phyloP scores from a whole-genome alignment of 1,140 invertebrate species.

The Drosophila tsacasi region DNA sequence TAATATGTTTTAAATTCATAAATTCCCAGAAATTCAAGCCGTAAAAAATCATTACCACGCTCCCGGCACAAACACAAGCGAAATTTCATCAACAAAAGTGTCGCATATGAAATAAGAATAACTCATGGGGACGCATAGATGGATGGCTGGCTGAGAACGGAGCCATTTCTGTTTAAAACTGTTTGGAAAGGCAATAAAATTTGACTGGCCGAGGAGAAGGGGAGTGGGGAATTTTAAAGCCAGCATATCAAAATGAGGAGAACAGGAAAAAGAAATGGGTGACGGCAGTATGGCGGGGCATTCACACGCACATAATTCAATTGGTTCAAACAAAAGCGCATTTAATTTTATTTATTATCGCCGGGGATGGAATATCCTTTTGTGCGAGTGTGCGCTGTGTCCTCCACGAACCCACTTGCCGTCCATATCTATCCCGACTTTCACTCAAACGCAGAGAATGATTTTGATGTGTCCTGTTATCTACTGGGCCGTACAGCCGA shows the following conservation, averaged over 20 bases:
- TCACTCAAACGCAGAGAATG: conserved; percentile 70
- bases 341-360: conserved; percentile 82
- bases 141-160: not conserved
- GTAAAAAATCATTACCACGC: conserved; percentile 34
- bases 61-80: conserved; percentile 11
- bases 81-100: conserved; percentile 27
- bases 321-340: conserved; percentile 81
- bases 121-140: conserved; percentile 10
- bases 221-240: conserved; percentile 28
- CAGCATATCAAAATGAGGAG: conserved; percentile 31
- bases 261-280: conserved; percentile 43
- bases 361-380: conserved; percentile 38
- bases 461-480: conserved; percentile 70
- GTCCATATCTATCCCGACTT: conserved; percentile 60
- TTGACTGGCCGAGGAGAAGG: conserved; percentile 32
- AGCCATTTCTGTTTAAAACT: conserved; percentile 33
- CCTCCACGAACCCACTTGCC: conserved; percentile 59
- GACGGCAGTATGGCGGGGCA: conserved; percentile 41
- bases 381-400: conserved; percentile 31
- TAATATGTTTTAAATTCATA: conserved; percentile 9
- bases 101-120: conserved; percentile 33
- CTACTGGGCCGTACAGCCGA: conserved; percentile 31
- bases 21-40: conserved; percentile 1
- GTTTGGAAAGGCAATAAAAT: conserved; percentile 36
- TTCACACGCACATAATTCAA: conserved; percentile 84